A percentile compares a stretch with the other conserved stretches of the same genome.
These are phyloP conservation scores for Polypterus bichir DNA, from an alignment of 2,113 vertebrate genomes.

Conservation along the genomic window DNA sequence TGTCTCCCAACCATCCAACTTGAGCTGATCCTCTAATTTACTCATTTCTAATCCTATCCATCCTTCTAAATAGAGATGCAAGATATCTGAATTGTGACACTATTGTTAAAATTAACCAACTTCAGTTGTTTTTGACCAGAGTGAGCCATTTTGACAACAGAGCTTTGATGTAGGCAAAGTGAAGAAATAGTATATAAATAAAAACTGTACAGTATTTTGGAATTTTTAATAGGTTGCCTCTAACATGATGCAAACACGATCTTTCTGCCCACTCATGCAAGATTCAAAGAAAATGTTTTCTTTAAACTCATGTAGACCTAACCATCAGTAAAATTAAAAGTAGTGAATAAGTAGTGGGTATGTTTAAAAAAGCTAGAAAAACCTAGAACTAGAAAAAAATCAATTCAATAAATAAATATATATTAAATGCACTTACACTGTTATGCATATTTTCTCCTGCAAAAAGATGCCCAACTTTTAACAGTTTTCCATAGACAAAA, in stretches of 20 bases:
- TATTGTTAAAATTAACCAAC: neutral
- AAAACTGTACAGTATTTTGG: neutral
- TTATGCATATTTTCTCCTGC: too few species aligned
- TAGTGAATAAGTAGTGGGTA: neutral
- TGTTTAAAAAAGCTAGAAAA: neutral
- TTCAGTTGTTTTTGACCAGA: neutral
- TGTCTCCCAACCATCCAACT: too few species aligned
- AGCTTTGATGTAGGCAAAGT: neutral
- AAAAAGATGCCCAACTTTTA: too few species aligned
- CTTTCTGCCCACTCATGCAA: neutral
- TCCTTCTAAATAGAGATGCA: neutral
- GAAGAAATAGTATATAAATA: neutral
- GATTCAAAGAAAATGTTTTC: neutral
- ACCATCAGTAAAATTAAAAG: constrained; percentile 9
- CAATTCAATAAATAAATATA: too few species aligned
- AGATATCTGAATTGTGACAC: neutral
- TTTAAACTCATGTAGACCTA: constrained; percentile 5
- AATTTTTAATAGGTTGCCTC: neutral
- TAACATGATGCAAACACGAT: constrained; percentile 5
- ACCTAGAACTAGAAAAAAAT: too few species aligned
- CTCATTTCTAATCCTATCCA: too few species aligned
- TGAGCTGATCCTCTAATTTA: too few species aligned
- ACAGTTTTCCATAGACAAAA: too few species aligned
- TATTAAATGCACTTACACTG: too few species aligned
- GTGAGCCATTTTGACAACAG: neutral